Base-by-base conservation (phyloP, 2,888 invertebrate species). In the Resseliella maxima region DNA sequence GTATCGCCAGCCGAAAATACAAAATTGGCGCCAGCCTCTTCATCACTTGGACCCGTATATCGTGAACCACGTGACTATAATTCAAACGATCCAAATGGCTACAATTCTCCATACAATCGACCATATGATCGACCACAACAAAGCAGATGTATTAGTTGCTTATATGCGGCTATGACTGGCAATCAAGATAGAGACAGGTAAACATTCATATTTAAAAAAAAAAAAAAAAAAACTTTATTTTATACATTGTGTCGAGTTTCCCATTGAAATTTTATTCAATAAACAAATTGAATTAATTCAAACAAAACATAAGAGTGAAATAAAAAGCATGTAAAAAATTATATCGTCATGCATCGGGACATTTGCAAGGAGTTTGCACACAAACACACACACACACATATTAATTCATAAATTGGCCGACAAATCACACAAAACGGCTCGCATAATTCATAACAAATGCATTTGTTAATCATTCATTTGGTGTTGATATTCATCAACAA, bases 71-170 rank as follows among this genome's bases (percentile, higher is more conserved):
- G 83, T 38, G 83, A 38, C 12, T 83, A 83, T n/a, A 36, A 38
- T 24, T 18, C 24, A 6, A 3, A 83, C n/a, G 72, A n/a, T n/a
- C n/a, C n/a, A n/a, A n/a, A n/a, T 59, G 45, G 46, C 8, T 86
- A 86, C 21, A 46, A 45, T n/a, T 38, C n/a, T n/a, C n/a, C n/a
- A n/a, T n/a, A n/a, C n/a, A n/a, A 81, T 24, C n/a, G 86, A 36
- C 31, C 46, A 83, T 81, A 45, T 46, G 86, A 86, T 24, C 41
- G 86, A 50, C 81, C 81, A 36, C 83, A 81, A 50, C 50, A 46
- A 35, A 45, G 35, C 46, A 81, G 86, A 50, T 86, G 86, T 35
- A 86, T 86, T 46, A 86, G 83, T 50, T 86, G 86, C 46, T 45
- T 83, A n/a, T 86, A 86, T 86, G 86, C 86, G 12, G 72, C 72